A percentile compares a stretch with the other conserved stretches of the same genome.
Evolutionary conservation across 2,113 vertebrate species (phyloP).

Genomic region (Erythrocercus mccallii): DNA sequence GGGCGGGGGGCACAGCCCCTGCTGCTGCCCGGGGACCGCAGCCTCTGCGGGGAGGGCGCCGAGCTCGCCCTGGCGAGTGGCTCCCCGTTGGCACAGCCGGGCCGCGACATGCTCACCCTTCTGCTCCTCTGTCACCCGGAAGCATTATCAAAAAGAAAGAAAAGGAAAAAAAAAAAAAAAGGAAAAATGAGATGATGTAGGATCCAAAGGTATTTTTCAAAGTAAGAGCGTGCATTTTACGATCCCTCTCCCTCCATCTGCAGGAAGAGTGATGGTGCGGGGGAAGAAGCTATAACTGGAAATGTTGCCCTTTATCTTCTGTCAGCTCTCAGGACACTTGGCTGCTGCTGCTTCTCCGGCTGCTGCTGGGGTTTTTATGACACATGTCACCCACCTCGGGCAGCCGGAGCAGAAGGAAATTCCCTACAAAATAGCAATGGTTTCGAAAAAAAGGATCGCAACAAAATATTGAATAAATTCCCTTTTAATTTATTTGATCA

Average conservation of each 20-base stretch:
- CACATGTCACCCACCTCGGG: constrained; percentile 76
- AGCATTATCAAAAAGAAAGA: not conserved
- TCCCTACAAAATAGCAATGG: constrained; percentile 81
- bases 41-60: no score
- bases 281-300: constrained; percentile 59
- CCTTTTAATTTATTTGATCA: constrained; percentile 98
- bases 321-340: constrained; percentile 73
- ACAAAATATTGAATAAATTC: constrained; percentile 93
- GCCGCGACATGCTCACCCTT: not conserved
- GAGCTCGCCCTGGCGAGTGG: not conserved
- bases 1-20: not conserved
- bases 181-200: constrained; percentile 13
- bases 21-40: no score
- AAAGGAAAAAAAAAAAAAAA: no score
- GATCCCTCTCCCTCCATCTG: constrained; percentile 47
- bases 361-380: constrained; percentile 70
- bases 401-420: constrained; percentile 75
- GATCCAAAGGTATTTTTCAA: constrained; percentile 50
- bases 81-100: not conserved
- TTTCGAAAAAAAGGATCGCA: constrained; percentile 85
- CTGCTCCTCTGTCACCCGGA: constrained; percentile 58
- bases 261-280: constrained; percentile 51
- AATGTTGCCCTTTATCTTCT: constrained; percentile 74
- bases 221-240: constrained; percentile 59
- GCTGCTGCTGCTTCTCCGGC: constrained; percentile 51